Evolutionary conservation across 2,797 vertebrate species (phyloP).

Genomic region (Lerista edwardsae): DNA sequence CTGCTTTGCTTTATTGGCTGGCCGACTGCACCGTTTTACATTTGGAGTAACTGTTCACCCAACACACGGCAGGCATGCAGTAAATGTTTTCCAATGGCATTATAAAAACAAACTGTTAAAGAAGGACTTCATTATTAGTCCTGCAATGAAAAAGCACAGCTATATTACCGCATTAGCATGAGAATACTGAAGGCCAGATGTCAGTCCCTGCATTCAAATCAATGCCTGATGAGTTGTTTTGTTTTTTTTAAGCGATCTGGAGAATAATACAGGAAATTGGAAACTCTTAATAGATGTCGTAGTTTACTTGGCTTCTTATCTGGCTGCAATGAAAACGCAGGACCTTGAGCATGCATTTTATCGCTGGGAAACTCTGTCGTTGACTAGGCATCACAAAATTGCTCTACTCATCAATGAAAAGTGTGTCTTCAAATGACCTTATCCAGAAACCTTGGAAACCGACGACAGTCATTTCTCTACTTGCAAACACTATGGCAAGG

Average conservation of each 20-base stretch:
- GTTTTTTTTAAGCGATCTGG: background rate
- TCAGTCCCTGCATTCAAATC: slow-evolving; percentile 32
- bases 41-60: slow-evolving; percentile 50
- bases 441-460: background rate
- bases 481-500: background rate
- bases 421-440: background rate
- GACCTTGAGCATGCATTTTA: background rate
- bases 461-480: background rate
- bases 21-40: slow-evolving; percentile 34
- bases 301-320: background rate
- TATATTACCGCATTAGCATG: slow-evolving; percentile 22
- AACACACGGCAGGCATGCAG: too few relatives aligned
- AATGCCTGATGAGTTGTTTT: slow-evolving; percentile 14
- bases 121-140: slow-evolving; percentile 43
- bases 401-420: background rate
- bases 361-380: background rate
- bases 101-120: slow-evolving; percentile 34
- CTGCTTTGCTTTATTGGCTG: slow-evolving; percentile 51
- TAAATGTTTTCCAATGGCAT: slow-evolving; percentile 46
- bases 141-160: slow-evolving; percentile 30
- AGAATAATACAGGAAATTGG: slow-evolving; percentile 3
- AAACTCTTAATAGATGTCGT: background rate
- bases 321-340: background rate
- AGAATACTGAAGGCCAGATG: slow-evolving; percentile 32
- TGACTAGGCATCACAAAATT: background rate